Percentiles rank a stretch among this genome's conserved stretches.
Evolutionary conservation across 1,140 invertebrate genomes (phyloP).

Genomic region (Philotrypesis tridentata): DNA sequence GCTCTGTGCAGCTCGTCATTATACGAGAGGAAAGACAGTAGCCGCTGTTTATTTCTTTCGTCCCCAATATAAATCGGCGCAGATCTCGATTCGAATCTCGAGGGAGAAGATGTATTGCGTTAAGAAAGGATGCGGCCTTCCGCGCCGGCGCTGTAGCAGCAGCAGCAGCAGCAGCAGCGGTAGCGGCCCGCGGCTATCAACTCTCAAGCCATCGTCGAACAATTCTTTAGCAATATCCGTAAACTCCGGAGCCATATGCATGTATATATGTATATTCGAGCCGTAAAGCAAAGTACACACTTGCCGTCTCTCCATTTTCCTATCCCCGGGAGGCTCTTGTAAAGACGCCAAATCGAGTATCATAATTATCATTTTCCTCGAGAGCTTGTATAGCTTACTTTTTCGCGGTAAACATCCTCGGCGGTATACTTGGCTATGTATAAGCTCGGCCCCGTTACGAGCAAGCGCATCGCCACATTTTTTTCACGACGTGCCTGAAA

Average conservation of each 20-base stretch:
- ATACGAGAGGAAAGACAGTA: background rate
- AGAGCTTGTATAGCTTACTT: background rate
- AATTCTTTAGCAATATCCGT: conserved; percentile 22
- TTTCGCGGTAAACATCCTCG: background rate
- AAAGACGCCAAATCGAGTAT: conserved; percentile 17
- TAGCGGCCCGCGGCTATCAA: background rate
- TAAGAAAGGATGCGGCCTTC: conserved; percentile 7
- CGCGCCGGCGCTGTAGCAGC: too few relatives aligned
- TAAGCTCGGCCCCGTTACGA: background rate
- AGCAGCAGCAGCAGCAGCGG: too few relatives aligned
- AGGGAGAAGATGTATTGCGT: background rate
- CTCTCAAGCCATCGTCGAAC: background rate
- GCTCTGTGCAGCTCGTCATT: background rate
- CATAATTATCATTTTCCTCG: conserved; percentile 15
- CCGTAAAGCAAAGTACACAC: background rate
- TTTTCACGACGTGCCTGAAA: conserved; percentile 8
- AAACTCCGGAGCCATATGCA: background rate
- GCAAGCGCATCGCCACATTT: conserved; percentile 3
- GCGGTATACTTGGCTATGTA: background rate
- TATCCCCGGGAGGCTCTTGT: background rate
- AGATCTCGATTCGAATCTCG: background rate
- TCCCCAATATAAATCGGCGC: conserved; percentile 6
- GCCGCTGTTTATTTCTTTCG: conserved; percentile 36
- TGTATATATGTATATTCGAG: conserved; percentile 9
- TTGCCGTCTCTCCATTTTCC: background rate